These are phyloP conservation scores for Phrynocephalus forsythii DNA, from an alignment of 2,797 vertebrate genomes.

Conservation along the genomic window DNA sequence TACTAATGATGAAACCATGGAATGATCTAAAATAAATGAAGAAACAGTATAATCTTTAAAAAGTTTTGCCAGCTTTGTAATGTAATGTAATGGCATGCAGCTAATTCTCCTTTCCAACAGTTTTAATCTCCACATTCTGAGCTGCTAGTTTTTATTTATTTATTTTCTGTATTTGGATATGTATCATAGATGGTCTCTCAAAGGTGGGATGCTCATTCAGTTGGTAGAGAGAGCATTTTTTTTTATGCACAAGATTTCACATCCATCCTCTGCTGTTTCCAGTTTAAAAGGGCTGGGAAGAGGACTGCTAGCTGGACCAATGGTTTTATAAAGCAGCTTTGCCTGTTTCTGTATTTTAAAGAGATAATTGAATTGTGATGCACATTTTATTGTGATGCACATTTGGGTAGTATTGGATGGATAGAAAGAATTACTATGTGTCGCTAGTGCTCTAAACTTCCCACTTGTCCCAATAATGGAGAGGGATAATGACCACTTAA, in stretches of 20 bases:
- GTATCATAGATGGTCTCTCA: background rate
- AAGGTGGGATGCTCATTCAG: background rate
- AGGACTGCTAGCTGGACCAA: background rate
- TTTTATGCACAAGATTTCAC: background rate
- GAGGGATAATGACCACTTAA: background rate
- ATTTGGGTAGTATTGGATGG: background rate
- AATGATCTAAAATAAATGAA: conserved; percentile 56
- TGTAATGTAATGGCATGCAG: background rate
- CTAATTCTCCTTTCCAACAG: conserved; percentile 33
- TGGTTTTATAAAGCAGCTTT: background rate
- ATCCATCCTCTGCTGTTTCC: background rate
- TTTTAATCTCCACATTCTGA: conserved; percentile 11
- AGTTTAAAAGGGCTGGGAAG: background rate
- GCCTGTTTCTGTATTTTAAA: background rate
- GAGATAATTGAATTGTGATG: conserved; percentile 29
- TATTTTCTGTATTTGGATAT: conserved; percentile 32
- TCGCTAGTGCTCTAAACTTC: background rate
- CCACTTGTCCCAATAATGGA: background rate
- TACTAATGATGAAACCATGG: conserved; percentile 56
- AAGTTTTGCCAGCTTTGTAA: conserved; percentile 36
- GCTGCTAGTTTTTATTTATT: conserved; percentile 12
- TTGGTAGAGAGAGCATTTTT: background rate
- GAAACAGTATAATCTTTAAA: conserved; percentile 23
- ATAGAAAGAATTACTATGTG: background rate
- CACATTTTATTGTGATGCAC: background rate